These are phyloP conservation scores for Characodon lateralis DNA, from an alignment of 2,797 vertebrate species.

Conservation along the genomic window DNA sequence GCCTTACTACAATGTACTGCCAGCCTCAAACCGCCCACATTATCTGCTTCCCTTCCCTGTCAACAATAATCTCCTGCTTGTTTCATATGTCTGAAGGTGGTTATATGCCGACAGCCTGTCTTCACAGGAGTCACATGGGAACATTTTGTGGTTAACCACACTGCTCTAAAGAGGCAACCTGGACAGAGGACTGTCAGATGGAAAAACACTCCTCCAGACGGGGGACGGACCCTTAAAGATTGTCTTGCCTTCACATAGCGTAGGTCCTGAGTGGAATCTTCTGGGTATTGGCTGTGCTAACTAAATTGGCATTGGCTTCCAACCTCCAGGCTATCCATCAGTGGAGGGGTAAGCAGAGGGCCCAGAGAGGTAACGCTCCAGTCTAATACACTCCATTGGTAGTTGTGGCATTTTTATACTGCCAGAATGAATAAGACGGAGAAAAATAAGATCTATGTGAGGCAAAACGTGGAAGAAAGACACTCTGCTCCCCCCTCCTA, in stretches of 20 bases:
- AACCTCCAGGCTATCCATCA: conserved; percentile 76
- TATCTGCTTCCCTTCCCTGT: conserved; percentile 45
- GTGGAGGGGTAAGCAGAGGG: conserved; percentile 47
- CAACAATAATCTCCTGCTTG: conserved; percentile 59
- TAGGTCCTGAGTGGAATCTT: conserved; percentile 70
- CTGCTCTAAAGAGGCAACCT: conserved; percentile 57
- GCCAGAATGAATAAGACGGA: conserved; percentile 27
- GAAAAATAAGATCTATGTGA: conserved; percentile 25
- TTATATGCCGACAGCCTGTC: conserved; percentile 71
- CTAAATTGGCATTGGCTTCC: conserved; percentile 77
- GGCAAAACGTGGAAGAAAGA: conserved; percentile 40
- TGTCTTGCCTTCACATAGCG: conserved; percentile 51
- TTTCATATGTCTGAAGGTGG: conserved; percentile 59
- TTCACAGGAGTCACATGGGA: conserved; percentile 64
- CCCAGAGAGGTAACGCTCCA: conserved; percentile 56
- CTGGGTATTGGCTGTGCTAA: conserved; percentile 75
- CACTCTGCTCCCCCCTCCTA: conserved; percentile 29
- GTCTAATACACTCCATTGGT: conserved; percentile 50
- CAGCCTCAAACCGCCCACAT: conserved; percentile 50
- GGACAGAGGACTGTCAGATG: conserved; percentile 62
- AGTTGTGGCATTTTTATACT: conserved; percentile 43
- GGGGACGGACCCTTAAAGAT: conserved; percentile 43
- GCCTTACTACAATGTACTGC: conserved; percentile 51
- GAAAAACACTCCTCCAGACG: conserved; percentile 63
- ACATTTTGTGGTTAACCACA: conserved; percentile 70